A percentile compares a stretch with the other conserved stretches of the same genome.
These are phyloP conservation scores for Drosophila pallidifrons DNA, from an alignment of 1,140 invertebrate genomes.

Conservation along the genomic window DNA sequence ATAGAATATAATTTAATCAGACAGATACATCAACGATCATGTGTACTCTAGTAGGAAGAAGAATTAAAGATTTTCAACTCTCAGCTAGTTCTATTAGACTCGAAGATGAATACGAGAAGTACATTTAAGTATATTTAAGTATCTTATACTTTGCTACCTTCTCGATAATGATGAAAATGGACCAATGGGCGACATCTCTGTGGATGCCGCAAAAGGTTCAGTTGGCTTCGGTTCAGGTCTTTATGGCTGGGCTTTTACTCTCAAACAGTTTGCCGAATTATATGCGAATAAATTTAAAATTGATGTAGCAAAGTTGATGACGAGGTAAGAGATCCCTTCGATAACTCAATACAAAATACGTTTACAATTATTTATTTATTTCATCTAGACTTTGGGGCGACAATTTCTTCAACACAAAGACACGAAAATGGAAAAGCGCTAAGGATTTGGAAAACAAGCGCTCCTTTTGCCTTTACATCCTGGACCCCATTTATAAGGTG, in stretches of 20 bases:
- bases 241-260: constrained; percentile 99
- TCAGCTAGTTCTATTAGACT: too few species aligned
- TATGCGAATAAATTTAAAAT: constrained; percentile 99
- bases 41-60: too few species aligned
- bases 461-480: constrained; percentile 98
- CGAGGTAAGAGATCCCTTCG: constrained; percentile 86
- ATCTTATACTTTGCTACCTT: too few species aligned
- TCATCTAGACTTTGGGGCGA: constrained; percentile 93
- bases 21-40: too few species aligned
- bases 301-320: constrained; percentile 98
- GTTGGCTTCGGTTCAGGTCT: constrained; percentile 99
- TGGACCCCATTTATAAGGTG: constrained; percentile 99
- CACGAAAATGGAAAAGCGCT: constrained; percentile 98
- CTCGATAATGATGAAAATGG: constrained; percentile 93
- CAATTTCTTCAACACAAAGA: constrained; percentile 98
- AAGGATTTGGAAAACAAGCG: constrained; percentile 95
- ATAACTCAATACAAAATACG: neutral
- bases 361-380: constrained; percentile 11
- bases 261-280: constrained; percentile 99
- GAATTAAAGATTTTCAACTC: too few species aligned
- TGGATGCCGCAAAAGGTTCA: constrained; percentile 98
- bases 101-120: too few species aligned
- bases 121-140: too few species aligned
- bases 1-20: too few species aligned
- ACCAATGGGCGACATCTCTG: constrained; percentile 98